Base-by-base conservation (phyloP, 2,797 vertebrate species). In the Zenarchopterus dispar region DNA sequence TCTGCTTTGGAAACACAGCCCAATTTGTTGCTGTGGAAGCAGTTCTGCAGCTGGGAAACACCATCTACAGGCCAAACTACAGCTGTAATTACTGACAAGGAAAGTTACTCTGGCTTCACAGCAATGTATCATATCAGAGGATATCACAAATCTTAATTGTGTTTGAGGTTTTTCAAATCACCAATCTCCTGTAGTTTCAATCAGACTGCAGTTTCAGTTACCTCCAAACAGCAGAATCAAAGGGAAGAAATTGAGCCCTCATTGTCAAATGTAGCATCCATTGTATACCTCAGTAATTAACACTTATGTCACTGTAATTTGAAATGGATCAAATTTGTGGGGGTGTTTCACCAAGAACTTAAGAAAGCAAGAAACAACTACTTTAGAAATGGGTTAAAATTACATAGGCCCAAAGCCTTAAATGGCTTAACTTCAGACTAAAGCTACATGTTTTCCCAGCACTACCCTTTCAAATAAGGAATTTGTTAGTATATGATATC, bases 201-300 rank as follows among this genome's bases (percentile, higher is more conserved):
- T 26, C 22, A 16, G 9, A 36, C 17, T 19, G 11, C 50, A 22
- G 23, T 39, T 39, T 51, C 48, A 47, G 24, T 51, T 41, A 53
- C 49, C 28, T 59, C 31, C 42, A 60, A 52, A 46, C 21, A 41
- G 16, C 21, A 47, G 18, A 6, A 17, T 18, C 26, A 45, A 59
- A 21, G 0, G 18, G 15, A 24, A 54, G 15, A 28, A 56, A 31
- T 2, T 15, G 18, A 54, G 5, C 51, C 44, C 33, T 1, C 4
- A 0, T 44, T 18, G 44, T 67, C 47, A 53, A 56, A 47, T 56
- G 4, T 21, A 54, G 22, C 22, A 56, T 55, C 16, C 56, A 28
- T 28, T 1, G 2, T 28, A 5, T 49, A 41, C 18, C 1, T 43
- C 1, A 60, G 36, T 56, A 48, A 43, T 46, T 59, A 70, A 45